Conservation (phyloP, 2,797 vertebrate species). For the Craterocephalus amniculus region DNA sequence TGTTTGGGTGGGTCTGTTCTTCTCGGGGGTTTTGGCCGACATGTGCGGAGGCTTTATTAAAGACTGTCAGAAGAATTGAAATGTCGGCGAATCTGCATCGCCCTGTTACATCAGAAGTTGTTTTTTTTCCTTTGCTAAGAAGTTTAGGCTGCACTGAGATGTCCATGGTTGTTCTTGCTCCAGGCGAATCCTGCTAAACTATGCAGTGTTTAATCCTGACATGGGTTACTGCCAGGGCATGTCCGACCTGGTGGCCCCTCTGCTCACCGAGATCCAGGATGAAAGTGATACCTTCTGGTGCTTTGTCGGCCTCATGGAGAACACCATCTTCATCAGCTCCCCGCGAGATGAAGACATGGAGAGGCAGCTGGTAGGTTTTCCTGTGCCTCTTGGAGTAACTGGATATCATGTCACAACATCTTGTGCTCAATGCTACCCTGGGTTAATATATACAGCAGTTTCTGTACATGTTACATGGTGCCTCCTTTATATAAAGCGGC, state of each 20-base stretch:
- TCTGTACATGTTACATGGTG: neutral
- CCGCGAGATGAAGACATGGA: constrained; percentile 98
- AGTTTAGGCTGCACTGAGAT: constrained; percentile 30
- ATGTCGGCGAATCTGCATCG: constrained; percentile 21
- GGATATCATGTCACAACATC: neutral
- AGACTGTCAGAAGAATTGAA: constrained; percentile 15
- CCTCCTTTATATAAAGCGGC: neutral
- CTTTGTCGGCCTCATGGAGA: constrained; percentile 98
- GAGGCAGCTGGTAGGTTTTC: constrained; percentile 89
- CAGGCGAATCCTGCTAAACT: constrained; percentile 96
- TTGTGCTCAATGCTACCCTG: neutral
- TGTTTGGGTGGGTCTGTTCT: constrained; percentile 50
- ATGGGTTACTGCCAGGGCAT: constrained; percentile 98
- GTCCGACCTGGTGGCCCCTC: constrained; percentile 97
- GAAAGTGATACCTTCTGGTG: constrained; percentile 99
- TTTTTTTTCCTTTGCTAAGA: constrained; percentile 9
- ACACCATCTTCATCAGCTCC: constrained; percentile 97
- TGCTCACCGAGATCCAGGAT: constrained; percentile 94
- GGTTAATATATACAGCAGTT: neutral
- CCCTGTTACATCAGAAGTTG: constrained; percentile 2
- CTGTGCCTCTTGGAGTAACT: neutral
- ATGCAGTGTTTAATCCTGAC: constrained; percentile 92
- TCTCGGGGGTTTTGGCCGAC: constrained; percentile 46
- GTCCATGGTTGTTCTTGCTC: constrained; percentile 14
- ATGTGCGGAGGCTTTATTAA: constrained; percentile 5